Evolutionary conservation across 2,113 vertebrate species (phyloP).

Genomic region (Phalacrocorax aristotelis): DNA sequence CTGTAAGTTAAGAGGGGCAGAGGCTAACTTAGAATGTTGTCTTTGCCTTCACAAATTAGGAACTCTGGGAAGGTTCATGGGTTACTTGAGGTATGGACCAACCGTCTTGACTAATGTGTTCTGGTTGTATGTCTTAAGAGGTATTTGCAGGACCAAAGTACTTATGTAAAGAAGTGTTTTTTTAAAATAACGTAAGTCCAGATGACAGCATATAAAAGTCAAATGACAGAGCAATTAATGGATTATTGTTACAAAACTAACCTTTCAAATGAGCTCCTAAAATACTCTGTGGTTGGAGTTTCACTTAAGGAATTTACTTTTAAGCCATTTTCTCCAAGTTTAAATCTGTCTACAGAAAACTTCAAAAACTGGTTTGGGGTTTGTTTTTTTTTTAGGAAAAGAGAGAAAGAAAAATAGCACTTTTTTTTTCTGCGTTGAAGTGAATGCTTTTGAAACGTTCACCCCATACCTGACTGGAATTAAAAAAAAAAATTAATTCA

Average conservation of each 20-base stretch:
- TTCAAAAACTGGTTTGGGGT: neutral
- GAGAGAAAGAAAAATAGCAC: neutral
- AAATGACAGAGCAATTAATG: neutral
- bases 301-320: slow-evolving; percentile 25
- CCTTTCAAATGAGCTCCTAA: slow-evolving; percentile 1
- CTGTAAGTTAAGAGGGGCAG: neutral
- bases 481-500: neutral
- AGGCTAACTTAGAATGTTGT: neutral
- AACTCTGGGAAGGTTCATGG: neutral
- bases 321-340: neutral
- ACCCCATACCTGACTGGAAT: neutral
- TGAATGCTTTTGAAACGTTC: neutral
- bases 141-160: slow-evolving; percentile 31
- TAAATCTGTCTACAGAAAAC: neutral
- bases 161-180: neutral
- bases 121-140: neutral
- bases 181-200: neutral
- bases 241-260: slow-evolving; percentile 35
- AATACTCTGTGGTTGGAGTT: neutral
- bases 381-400: neutral
- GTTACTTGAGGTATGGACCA: neutral
- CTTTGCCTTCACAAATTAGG: neutral
- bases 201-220: slow-evolving; percentile 26
- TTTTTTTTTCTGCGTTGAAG: neutral
- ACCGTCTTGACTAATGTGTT: neutral